Evolutionary conservation across 2,888 invertebrate species (phyloP).

Genomic region (Cordilura impudica): DNA sequence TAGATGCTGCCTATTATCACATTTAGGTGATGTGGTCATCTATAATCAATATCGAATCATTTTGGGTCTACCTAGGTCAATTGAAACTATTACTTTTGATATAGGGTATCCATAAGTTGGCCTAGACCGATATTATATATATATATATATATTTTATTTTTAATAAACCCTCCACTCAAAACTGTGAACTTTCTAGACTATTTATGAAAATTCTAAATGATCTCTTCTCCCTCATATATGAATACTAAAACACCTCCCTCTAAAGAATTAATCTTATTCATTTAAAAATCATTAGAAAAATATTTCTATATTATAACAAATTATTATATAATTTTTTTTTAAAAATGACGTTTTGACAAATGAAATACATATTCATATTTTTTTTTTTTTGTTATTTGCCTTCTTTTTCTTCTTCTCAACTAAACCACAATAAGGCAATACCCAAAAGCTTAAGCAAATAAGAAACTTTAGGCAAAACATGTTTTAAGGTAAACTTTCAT

Average conservation of each 20-base stretch:
- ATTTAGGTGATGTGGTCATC: no score
- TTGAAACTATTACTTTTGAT: no score
- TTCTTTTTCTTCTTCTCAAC: not conserved
- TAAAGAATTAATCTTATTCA: conserved; percentile 8
- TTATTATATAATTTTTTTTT: conserved; percentile 58
- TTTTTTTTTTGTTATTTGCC: not conserved
- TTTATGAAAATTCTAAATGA: conserved; percentile 41
- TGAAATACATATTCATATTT: conserved; percentile 58
- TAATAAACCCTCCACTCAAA: no score
- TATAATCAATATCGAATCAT: no score
- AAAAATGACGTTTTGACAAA: conserved; percentile 62
- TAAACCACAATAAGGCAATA: not conserved
- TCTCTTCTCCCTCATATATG: conserved; percentile 1
- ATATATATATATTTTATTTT: no score
- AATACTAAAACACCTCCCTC: conserved; percentile 12
- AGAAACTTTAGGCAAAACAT: conserved; percentile 43
- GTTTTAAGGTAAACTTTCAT: not conserved
- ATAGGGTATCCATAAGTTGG: no score
- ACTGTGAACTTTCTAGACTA: no score
- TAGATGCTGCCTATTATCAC: no score
- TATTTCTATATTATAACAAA: conserved; percentile 28
- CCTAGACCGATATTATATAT: no score
- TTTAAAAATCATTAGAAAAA: conserved; percentile 29
- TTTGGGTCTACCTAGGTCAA: no score
- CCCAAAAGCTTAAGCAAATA: conserved; percentile 43